phyloP scores from a whole-genome alignment of 2,888 invertebrate genomes.

The Aporophyla nigra region DNA sequence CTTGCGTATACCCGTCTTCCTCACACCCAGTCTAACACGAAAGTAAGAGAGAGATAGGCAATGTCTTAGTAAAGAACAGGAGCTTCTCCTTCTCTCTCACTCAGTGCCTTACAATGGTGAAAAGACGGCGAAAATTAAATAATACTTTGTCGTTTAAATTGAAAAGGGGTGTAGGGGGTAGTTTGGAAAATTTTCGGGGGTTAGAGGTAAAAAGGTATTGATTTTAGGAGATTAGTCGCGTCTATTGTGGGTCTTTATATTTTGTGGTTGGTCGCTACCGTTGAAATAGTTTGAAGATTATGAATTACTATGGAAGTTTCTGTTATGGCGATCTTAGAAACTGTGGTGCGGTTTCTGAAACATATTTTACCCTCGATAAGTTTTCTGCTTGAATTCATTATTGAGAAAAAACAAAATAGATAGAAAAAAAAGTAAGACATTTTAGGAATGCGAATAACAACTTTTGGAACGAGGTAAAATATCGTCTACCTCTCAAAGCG shows the following conservation, averaged over 20 bases:
- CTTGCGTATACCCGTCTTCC: constrained; percentile 84
- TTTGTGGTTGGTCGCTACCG: constrained; percentile 60
- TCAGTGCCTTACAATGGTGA: constrained; percentile 88
- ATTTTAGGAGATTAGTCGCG: constrained; percentile 87
- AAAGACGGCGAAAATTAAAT: constrained; percentile 90
- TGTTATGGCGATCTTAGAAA: constrained; percentile 14
- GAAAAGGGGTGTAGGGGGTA: constrained; percentile 81
- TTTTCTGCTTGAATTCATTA: not conserved
- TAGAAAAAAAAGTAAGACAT: not conserved
- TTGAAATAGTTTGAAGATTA: constrained; percentile 63
- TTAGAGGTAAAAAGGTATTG: constrained; percentile 89
- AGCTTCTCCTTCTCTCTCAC: constrained; percentile 76
- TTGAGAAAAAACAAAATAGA: not conserved
- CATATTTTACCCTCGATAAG: constrained; percentile 1
- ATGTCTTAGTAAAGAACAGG: constrained; percentile 84
- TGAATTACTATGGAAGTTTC: constrained; percentile 36
- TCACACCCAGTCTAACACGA: constrained; percentile 75
- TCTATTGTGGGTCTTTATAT: constrained; percentile 72
- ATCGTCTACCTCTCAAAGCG: not conserved
- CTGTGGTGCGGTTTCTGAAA: constrained; percentile 35
- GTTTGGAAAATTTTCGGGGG: constrained; percentile 87
- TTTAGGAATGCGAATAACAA: not conserved
- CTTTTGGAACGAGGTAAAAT: not conserved
- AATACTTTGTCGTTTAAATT: constrained; percentile 91
- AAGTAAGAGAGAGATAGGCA: constrained; percentile 73